Evolutionary conservation across 2,797 vertebrate species (phyloP), one percentile per base, ranked within the genome.

Genomic region (Neosalanx taihuensis): DNA sequence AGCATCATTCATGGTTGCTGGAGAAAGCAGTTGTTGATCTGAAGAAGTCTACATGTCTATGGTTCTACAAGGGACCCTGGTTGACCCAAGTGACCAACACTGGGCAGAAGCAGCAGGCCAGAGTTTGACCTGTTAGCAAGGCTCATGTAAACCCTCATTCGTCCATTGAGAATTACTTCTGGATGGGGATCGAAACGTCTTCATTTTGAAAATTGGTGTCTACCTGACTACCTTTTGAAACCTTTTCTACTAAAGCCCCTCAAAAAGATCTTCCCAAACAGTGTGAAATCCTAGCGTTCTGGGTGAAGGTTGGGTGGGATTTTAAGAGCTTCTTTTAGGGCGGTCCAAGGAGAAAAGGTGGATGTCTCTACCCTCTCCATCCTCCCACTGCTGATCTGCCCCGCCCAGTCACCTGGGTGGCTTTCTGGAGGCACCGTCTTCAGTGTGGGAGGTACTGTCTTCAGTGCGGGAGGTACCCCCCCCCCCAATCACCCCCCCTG

Each of bases 371-470:
- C 67, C 78, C 71, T 74, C 35, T 66, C 83, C 87, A 80, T 81
- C 83, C 71, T 74, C 79, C 81, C 85, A 72, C n/a, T 82, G 88
- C 82, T 80, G 23, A 73, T 76, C 76, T 83, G 77, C 72, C 76
- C 81, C 86, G 78, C 70, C 84, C 73, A 64, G 67, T 74, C 70
- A 79, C 77, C 69, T 80, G 82, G 83, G 77, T 81, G 86, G 75
- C 78, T 79, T 67, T 46, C 72, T 70, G 79, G 84, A 92, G 90
- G 90, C 90, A 91, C 1, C 1, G 60, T 80, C 76, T 73, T 60
- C 30, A 20, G 20, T 69, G 85, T 87, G 86, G 89, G 87, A 86
- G 90, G 89, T 84, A 81, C 68, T 1, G 60, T 80, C 76, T 73
- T 59, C 23, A 17, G 18, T 68, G 85, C 86, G 86, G 89, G 87